These are phyloP conservation scores for Actenoides hombroni DNA, from an alignment of 2,113 vertebrate species.

Conservation along the genomic window DNA sequence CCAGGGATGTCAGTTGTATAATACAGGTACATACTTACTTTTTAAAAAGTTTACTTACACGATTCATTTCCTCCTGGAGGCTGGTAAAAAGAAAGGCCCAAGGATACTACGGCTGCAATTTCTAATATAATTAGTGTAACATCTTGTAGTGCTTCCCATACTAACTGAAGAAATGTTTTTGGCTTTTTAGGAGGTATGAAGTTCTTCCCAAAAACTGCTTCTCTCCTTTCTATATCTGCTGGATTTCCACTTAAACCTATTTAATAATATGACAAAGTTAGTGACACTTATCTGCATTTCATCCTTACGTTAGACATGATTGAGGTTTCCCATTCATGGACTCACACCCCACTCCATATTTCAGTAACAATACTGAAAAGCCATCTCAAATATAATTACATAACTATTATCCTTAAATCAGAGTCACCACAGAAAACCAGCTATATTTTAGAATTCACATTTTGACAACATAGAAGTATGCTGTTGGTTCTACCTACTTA, in stretches of 20 bases:
- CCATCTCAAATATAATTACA: neutral
- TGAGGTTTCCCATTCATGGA: neutral
- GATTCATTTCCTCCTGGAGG: slow-evolving; percentile 89
- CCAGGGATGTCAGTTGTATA: neutral
- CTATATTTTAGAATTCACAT: neutral
- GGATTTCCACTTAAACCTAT: slow-evolving; percentile 95
- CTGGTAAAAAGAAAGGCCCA: slow-evolving; percentile 99
- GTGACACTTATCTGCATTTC: slow-evolving; percentile 2
- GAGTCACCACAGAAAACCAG: neutral
- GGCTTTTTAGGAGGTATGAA: slow-evolving; percentile 99
- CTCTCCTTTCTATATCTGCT: slow-evolving; percentile 94
- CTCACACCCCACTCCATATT: neutral
- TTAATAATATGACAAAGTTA: slow-evolving; percentile 63
- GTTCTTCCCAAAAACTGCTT: slow-evolving; percentile 93
- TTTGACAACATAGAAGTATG: neutral
- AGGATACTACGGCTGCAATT: slow-evolving; percentile 98
- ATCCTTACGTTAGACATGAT: neutral
- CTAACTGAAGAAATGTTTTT: slow-evolving; percentile 99
- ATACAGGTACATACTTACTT: neutral
- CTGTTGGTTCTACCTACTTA: neutral
- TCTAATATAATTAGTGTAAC: slow-evolving; percentile 99
- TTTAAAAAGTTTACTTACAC: slow-evolving; percentile 77
- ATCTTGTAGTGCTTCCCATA: slow-evolving; percentile 99
- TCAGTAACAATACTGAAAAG: neutral
- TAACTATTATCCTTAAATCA: neutral